Evolutionary conservation across 2,888 invertebrate species (phyloP).

Genomic region (Argyra leucocephala): DNA sequence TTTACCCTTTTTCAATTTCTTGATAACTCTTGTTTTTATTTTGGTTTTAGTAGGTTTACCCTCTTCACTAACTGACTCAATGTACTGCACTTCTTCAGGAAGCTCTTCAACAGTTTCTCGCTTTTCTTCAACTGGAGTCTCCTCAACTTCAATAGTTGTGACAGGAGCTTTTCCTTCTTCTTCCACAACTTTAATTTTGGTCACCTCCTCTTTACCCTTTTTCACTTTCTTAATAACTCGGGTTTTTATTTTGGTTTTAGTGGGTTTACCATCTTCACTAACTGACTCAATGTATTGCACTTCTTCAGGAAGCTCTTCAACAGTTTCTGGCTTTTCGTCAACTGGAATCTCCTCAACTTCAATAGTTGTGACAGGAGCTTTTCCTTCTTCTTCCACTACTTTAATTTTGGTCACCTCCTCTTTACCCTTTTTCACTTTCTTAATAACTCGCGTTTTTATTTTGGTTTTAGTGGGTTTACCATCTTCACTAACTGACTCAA

Average conservation of each 20-base stretch:
- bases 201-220: slow-evolving; percentile 31
- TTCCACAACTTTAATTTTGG: slow-evolving; percentile 38
- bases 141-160: slow-evolving; percentile 31
- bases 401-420: slow-evolving; percentile 35
- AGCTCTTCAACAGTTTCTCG: slow-evolving; percentile 28
- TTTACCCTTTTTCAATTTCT: slow-evolving; percentile 23
- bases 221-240: slow-evolving; percentile 34
- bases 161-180: slow-evolving; percentile 37
- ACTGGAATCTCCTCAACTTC: slow-evolving; percentile 24
- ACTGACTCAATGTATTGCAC: slow-evolving; percentile 32
- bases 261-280: slow-evolving; percentile 24
- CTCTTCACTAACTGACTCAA: slow-evolving; percentile 31
- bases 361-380: slow-evolving; percentile 34
- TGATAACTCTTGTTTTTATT: slow-evolving; percentile 29
- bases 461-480: slow-evolving; percentile 23
- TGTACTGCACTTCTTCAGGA: slow-evolving; percentile 35
- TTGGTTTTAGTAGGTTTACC: slow-evolving; percentile 25
- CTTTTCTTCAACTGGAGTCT: slow-evolving; percentile 26
- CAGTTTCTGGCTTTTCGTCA: slow-evolving; percentile 20
- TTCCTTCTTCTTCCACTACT: slow-evolving; percentile 36
- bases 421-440: slow-evolving; percentile 32
- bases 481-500: slow-evolving; percentile 36
- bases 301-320: slow-evolving; percentile 22
- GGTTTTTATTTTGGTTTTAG: slow-evolving; percentile 34
- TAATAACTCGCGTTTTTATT: slow-evolving; percentile 19